Conservation (phyloP, 2,113 vertebrate genomes). For the Malaclemys terrapin region DNA sequence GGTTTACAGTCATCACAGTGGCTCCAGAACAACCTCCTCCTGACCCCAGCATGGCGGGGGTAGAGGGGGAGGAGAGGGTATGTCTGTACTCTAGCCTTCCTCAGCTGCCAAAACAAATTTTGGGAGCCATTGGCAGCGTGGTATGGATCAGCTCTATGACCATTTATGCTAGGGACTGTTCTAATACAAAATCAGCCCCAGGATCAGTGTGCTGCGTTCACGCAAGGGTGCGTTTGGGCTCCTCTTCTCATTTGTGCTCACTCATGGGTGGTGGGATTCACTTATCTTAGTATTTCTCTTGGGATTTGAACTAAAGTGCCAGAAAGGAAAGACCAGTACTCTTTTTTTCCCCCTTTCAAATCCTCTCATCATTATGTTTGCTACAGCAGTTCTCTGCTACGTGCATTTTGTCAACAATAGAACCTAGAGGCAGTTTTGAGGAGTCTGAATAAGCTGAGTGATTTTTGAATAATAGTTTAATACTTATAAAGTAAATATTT, state of each 20-base stretch:
- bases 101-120: background rate
- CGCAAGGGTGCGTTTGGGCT: no score
- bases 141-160: background rate
- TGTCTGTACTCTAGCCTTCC: background rate
- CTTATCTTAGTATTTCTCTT: slow-evolving; percentile 47
- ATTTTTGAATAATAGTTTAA: background rate
- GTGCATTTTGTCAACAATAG: slow-evolving; percentile 17
- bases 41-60: background rate
- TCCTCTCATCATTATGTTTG: slow-evolving; percentile 23
- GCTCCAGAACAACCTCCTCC: background rate
- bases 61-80: no score
- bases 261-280: background rate
- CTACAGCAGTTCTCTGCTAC: background rate
- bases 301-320: slow-evolving; percentile 32
- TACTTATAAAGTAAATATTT: background rate
- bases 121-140: background rate
- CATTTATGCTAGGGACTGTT: no score
- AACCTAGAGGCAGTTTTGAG: background rate
- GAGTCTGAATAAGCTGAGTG: background rate
- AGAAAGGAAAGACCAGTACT: slow-evolving; percentile 38
- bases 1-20: background rate
- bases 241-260: background rate
- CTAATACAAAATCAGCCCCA: no score
- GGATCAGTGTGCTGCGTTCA: no score
- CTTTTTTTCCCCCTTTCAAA: slow-evolving; percentile 20